phyloP scores from a whole-genome alignment of 2,797 vertebrate genomes.

The Tapirus indicus region DNA sequence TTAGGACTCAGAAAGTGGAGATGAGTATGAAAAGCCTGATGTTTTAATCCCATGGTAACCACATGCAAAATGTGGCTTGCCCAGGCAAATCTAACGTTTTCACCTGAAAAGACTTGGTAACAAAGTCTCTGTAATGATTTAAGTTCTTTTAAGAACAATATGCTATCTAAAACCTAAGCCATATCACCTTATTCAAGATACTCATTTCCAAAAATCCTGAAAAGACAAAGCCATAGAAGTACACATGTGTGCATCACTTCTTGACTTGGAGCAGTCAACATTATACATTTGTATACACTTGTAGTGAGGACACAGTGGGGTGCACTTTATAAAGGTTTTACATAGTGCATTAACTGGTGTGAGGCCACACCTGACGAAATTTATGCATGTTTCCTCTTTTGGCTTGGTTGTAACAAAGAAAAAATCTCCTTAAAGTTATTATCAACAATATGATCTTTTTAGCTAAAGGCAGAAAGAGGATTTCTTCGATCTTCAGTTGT shows the following conservation, averaged over 20 bases:
- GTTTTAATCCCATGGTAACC: background rate
- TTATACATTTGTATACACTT: background rate
- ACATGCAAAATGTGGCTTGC: background rate
- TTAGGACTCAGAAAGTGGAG: background rate
- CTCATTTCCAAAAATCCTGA: constrained; percentile 4
- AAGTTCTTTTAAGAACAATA: background rate
- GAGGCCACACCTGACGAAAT: background rate
- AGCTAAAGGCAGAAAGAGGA: background rate
- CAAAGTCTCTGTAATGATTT: background rate
- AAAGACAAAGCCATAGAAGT: background rate
- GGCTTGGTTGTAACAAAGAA: background rate
- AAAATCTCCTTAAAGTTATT: background rate
- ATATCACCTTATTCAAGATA: background rate
- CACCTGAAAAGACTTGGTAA: background rate
- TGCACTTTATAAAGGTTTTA: background rate
- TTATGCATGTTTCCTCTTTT: background rate
- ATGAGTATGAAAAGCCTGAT: background rate
- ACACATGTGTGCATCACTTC: background rate
- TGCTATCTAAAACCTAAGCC: background rate
- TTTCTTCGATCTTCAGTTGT: background rate
- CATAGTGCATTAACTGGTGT: background rate
- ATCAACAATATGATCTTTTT: background rate
- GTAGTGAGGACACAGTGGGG: background rate
- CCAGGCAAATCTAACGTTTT: background rate
- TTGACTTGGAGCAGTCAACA: background rate